These are phyloP conservation scores for Neotoxoptera formosana DNA, from an alignment of 1,140 invertebrate species.

Conservation along the genomic window DNA sequence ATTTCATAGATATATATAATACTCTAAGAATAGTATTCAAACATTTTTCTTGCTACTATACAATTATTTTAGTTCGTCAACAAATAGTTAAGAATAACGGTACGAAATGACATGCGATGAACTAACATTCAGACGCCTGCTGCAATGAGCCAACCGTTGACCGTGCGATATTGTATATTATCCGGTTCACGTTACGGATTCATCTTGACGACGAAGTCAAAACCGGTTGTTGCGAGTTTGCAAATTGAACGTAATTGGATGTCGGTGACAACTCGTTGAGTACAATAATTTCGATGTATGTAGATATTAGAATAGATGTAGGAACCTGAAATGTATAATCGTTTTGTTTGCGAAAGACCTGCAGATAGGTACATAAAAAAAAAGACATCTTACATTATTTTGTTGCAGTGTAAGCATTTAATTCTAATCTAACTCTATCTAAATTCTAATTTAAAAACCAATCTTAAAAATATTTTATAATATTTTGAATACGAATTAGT, in stretches of 20 bases:
- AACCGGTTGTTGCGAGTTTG: conserved; percentile 11
- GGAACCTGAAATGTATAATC: too few species aligned
- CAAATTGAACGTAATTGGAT: conserved; percentile 45
- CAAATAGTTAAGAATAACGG: not conserved
- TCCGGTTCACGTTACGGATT: conserved; percentile 32
- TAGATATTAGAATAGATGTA: not conserved
- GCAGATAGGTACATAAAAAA: not conserved
- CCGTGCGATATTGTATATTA: conserved; percentile 33
- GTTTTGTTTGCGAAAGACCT: not conserved
- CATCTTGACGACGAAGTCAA: not conserved
- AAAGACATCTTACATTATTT: not conserved
- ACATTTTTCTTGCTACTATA: not conserved
- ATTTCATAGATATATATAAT: not conserved
- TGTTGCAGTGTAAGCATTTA: not conserved
- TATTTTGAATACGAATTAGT: not conserved
- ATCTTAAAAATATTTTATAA: not conserved
- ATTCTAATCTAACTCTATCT: not conserved
- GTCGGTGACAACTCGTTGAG: conserved; percentile 25
- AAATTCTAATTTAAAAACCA: not conserved
- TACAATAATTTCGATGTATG: not conserved
- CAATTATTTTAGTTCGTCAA: not conserved
- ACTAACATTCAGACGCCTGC: not conserved
- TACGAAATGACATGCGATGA: not conserved
- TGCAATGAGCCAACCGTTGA: conserved; percentile 4
- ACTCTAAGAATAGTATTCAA: not conserved